phyloP scores from a whole-genome alignment of 2,888 invertebrate genomes.

The Leptodirus hochenwartii region DNA sequence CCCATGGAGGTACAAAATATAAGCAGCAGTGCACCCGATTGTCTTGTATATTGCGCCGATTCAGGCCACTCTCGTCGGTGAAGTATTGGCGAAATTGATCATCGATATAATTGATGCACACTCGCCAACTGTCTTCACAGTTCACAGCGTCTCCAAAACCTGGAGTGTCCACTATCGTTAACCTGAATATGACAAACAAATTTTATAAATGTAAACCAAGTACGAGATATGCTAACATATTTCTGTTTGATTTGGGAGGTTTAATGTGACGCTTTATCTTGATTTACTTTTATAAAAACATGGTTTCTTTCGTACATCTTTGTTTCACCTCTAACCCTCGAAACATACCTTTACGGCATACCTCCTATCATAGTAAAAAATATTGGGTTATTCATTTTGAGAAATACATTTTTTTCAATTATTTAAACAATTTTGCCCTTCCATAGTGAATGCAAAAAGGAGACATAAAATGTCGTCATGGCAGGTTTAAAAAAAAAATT shows the following conservation, averaged over 20 bases:
- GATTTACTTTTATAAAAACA: neutral
- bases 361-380: too few relatives aligned
- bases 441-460: too few relatives aligned
- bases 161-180: constrained; percentile 92
- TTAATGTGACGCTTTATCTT: too few relatives aligned
- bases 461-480: too few relatives aligned
- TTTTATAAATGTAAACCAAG: neutral
- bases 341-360: too few relatives aligned
- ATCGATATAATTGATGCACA: constrained; percentile 81
- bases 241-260: too few relatives aligned
- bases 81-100: constrained; percentile 73
- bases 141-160: constrained; percentile 89
- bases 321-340: too few relatives aligned
- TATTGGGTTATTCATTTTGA: too few relatives aligned
- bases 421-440: too few relatives aligned
- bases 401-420: too few relatives aligned
- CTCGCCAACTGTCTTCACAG: constrained; percentile 85
- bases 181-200: constrained; percentile 20
- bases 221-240: neutral
- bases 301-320: too few relatives aligned
- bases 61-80: constrained; percentile 87
- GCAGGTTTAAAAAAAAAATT: too few relatives aligned
- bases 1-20: constrained; percentile 90
- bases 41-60: constrained; percentile 86
- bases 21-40: constrained; percentile 91